These are phyloP conservation scores for Pollachius pollachius DNA, from an alignment of 2,113 vertebrate species.

Conservation along the genomic window DNA sequence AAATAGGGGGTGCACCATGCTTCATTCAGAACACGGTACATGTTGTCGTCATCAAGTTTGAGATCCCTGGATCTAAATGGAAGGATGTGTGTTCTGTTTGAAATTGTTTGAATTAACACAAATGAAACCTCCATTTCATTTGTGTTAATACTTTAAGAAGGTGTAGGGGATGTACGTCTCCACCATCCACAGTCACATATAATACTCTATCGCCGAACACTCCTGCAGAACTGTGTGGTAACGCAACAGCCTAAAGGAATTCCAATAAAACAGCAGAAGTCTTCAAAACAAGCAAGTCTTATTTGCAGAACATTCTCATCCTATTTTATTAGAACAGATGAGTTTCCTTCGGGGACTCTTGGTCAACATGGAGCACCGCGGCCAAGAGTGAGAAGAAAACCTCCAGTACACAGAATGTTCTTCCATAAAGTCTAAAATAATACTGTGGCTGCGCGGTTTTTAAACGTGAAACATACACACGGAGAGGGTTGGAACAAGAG, in stretches of 20 bases:
- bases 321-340: slow-evolving; percentile 18
- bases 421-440: not conserved
- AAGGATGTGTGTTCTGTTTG: too few relatives aligned
- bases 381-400: not conserved
- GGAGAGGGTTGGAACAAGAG: not conserved
- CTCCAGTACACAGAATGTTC: not conserved
- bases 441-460: not conserved
- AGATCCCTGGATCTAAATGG: too few relatives aligned
- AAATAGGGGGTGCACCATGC: too few relatives aligned
- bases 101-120: too few relatives aligned
- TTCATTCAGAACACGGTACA: too few relatives aligned
- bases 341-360: slow-evolving; percentile 7
- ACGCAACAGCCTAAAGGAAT: slow-evolving; percentile 12
- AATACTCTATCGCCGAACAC: not conserved
- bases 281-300: slow-evolving; percentile 15
- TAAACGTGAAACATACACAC: not conserved
- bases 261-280: slow-evolving; percentile 18
- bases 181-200: too few relatives aligned
- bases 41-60: too few relatives aligned
- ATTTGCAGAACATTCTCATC: slow-evolving; percentile 14
- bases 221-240: slow-evolving; percentile 1
- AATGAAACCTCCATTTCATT: too few relatives aligned
- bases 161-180: too few relatives aligned
- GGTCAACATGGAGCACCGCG: not conserved
- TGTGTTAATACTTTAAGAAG: too few relatives aligned